Evolutionary conservation across 2,797 vertebrate genomes (phyloP), one percentile per base, ranked within the genome.

Genomic region (Mustela erminea): DNA sequence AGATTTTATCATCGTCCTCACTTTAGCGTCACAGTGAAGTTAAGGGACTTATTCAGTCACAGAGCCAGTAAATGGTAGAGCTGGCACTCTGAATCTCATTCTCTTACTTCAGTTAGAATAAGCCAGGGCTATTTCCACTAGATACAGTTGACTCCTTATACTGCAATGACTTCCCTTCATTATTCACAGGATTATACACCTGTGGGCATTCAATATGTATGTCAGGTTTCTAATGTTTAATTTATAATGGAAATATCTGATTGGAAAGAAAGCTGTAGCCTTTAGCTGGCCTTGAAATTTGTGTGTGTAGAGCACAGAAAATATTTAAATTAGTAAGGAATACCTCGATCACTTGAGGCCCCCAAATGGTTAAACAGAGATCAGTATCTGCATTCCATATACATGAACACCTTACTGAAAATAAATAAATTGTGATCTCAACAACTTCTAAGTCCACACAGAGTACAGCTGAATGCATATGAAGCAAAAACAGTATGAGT

Each of bases 251-350:
- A 95, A 94, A 82, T 52, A 96, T 41, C 25, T 81, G 27, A 52
- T 18, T 95, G 87, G 90, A 95, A 90, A 90, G 29, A 78, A 96
- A 66, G 41, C 32, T 92, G 21, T 72, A 62, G 62, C 27, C 91
- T 82, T 96, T 43, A 87, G 87, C n/a, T 93, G 32, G 49, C 88
- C 72, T 96, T 96, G 64, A 93, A 96, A 95, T 94, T 35, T 95
- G 35, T n/a, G 35, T 78, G 82, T 87, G 7, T 21, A 92, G 32
- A 83, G 54, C 83, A 90, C 1, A 87, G 41, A 92, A 84, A 88
- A 77, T 78, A 92, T 68, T 96, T 95, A 93, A 86, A 68, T 70
- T 92, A 49, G 38, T 52, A 94, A 94, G 60, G 68, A 94, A 94
- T 62, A 85, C 21, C 91, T 43, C 32, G 5, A 68, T 32, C 43